phyloP scores from a whole-genome alignment of 2,888 invertebrate species.

The Chrysodeixis includens region DNA sequence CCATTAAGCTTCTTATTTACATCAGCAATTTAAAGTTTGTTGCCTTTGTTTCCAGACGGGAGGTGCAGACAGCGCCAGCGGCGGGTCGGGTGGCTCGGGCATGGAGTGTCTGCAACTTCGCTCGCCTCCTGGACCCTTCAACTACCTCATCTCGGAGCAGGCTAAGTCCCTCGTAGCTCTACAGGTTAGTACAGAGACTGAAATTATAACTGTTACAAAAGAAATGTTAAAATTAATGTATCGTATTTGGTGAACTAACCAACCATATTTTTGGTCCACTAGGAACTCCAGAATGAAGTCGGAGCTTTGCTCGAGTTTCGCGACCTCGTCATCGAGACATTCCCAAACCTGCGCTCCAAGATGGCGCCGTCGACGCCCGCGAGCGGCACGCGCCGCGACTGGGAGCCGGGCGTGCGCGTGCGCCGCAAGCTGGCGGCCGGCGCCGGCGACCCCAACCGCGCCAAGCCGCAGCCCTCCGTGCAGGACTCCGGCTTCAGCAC shows the following conservation, averaged over 20 bases:
- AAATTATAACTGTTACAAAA: not conserved
- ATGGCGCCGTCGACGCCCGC: constrained; percentile 91
- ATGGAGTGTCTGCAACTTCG: constrained; percentile 95
- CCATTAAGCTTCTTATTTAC: too few species aligned
- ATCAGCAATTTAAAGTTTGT: not conserved
- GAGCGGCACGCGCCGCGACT: constrained; percentile 90
- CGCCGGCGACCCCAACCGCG: constrained; percentile 83
- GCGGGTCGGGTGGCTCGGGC: constrained; percentile 90
- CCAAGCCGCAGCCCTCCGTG: constrained; percentile 91
- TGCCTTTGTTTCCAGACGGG: constrained; percentile 80
- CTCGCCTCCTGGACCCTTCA: constrained; percentile 92
- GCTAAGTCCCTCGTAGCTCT: constrained; percentile 95
- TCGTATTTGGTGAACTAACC: too few species aligned
- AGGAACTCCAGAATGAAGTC: constrained; percentile 97
- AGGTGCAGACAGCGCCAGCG: constrained; percentile 88
- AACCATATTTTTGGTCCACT: constrained; percentile 43
- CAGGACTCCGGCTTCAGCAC: constrained; percentile 97
- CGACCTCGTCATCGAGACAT: constrained; percentile 98
- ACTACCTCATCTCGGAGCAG: constrained; percentile 96
- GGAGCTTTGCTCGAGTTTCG: constrained; percentile 97
- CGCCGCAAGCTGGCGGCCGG: constrained; percentile 89
- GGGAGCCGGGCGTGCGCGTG: constrained; percentile 95
- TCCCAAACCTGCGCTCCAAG: constrained; percentile 96
- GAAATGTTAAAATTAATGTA: too few species aligned
- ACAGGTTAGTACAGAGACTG: constrained; percentile 88